A percentile compares a stretch with the other conserved stretches of the same genome.
Evolutionary conservation across 92 coral and sea anemone species (phyloP).

Genomic region (Phenganax marumi): DNA sequence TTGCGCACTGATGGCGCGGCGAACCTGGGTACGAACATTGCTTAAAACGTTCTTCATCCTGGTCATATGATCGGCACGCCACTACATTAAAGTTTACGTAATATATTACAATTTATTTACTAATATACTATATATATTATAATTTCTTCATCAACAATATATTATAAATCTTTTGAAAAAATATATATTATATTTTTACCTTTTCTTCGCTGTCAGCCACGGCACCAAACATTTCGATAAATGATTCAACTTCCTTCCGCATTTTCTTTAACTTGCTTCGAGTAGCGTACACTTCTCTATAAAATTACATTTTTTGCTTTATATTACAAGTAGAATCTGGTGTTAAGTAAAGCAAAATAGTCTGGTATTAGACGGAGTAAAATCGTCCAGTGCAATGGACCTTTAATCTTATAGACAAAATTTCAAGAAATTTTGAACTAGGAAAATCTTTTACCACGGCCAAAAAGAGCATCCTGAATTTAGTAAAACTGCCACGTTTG

Average conservation of each 20-base stretch:
- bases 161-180: background rate
- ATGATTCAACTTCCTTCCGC: constrained; percentile 25
- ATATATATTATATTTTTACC: constrained; percentile 1
- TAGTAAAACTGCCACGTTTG: no score
- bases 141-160: no score
- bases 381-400: no score
- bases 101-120: background rate
- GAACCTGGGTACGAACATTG: constrained; percentile 25
- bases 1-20: constrained; percentile 24
- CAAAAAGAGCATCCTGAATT: no score
- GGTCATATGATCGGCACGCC: constrained; percentile 31
- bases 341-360: no score
- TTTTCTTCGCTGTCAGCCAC: constrained; percentile 24
- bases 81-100: background rate
- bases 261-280: constrained; percentile 30
- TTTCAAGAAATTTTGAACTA: background rate
- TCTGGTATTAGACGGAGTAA: no score
- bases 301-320: background rate
- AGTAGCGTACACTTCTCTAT: constrained; percentile 18
- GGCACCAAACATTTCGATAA: constrained; percentile 30
- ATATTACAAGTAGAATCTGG: no score
- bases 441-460: no score
- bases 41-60: constrained; percentile 10
- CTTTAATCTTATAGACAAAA: background rate
- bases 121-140: background rate